Base-by-base conservation (phyloP, 2,797 vertebrate genomes). In the Melanotaenia pygmaea region DNA sequence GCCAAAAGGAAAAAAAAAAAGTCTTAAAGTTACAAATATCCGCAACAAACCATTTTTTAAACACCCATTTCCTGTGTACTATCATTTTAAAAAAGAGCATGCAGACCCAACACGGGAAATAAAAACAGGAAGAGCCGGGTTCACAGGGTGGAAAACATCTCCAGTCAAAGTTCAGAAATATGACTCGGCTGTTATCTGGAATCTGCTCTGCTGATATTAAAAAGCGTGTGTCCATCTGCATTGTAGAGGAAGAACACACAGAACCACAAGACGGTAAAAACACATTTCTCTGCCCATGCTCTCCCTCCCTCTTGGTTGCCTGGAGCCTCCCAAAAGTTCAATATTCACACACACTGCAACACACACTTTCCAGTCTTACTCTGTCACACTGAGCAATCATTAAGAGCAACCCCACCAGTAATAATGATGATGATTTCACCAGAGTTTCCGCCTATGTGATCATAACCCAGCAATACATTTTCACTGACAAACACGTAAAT, bases 301-400 rank as follows among this genome's bases (percentile, higher is more conserved):
- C 11, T 2, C 38, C 14, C 4, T n/a, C 11, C 16, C 57, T 53
- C 22, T 45, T 3, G 26, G 57, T 54, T 54, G 64, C 14, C 34
- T 1, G 20, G 1, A 70, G 70, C 57, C 68, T 83, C 69, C 69
- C 68, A 66, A 74, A 75, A 58, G 75, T 57, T 74, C n/a, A 47
- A 67, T 51, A 61, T 67, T 40, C 66, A 58, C 59, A 50, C 57
- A 43, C 64, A 38, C 11, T 54, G 74, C 58, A 70, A 71, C 35
- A 77, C 7, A 24, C 5, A 86, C 68, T 79, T 88, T 88, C 80
- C 88, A 86, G 72, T 26, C 34, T 47, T 43, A 26, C 61, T 79
- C 50, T 24, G 76, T 84, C 89, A 87, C 7, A 56, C 72, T 72
- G 84, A 84, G 81, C 65, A 3, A 64, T 70, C 59, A 59, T 59